phyloP scores from a whole-genome alignment of 2,113 vertebrate species.

The Ranitomeya variabilis region DNA sequence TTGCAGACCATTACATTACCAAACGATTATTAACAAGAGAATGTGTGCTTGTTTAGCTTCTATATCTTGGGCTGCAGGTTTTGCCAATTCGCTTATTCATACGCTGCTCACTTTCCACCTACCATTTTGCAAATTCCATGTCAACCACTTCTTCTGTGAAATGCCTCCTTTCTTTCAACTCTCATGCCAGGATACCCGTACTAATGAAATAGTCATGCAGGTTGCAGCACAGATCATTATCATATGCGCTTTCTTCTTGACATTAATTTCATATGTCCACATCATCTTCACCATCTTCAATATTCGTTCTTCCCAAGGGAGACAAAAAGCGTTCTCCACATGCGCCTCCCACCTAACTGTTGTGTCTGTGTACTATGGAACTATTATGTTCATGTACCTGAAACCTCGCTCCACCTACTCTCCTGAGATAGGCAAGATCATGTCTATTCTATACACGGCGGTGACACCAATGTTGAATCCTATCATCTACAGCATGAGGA shows the following conservation, averaged over 20 bases:
- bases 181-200: conserved; percentile 52
- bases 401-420: not conserved
- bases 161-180: conserved; percentile 33
- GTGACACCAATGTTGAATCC: conserved; percentile 2
- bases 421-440: not conserved
- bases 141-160: not conserved
- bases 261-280: conserved; percentile 3
- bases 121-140: not conserved
- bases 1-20: not conserved
- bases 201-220: conserved; percentile 55
- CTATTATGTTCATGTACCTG: conserved; percentile 23
- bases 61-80: not conserved
- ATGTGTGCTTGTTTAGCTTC: not conserved
- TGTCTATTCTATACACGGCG: not conserved
- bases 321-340: conserved; percentile 55
- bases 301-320: not conserved
- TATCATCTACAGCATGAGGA: not conserved
- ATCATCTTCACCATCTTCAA: conserved; percentile 32
- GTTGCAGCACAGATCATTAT: conserved; percentile 52
- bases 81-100: not conserved
- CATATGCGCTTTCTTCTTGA: not conserved
- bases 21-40: not conserved
- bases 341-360: conserved; percentile 33
- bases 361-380: conserved; percentile 4
- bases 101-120: not conserved